Base-by-base conservation (phyloP, 2,888 invertebrate genomes). In the Glyphotaelius pellucidus region DNA sequence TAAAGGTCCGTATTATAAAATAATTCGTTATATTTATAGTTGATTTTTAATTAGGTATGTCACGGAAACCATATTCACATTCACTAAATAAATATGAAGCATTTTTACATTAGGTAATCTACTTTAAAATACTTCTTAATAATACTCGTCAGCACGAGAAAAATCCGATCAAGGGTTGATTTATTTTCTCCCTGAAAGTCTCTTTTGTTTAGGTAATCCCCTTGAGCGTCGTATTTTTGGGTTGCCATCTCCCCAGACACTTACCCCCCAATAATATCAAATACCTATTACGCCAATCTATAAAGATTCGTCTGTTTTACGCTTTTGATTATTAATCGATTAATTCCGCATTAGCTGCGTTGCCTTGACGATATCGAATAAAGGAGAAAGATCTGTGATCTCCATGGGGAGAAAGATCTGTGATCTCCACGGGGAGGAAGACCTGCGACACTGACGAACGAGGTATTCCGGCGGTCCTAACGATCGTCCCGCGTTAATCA, bases 401-500 rank as follows among this genome's bases (percentile, higher is more conserved):
- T 83, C 83, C 12, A 14, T 19, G 25, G 38, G 84, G 32, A 84
- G 42, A 42, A 86, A 47, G 38, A 47, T 52, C 47, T 25, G 47
- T 31, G 86, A 31, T 47, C 47, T 47, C 86, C 67, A 31, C 19
- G 25, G 67, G 67, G 67, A 67, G 2, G 67, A 38, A 38, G 38
- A 38, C 12, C 42, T n/a, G 42, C 19, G 87, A 87, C 52, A 31
- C 30, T 87, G 87, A 67, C 52, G 87, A 87, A 87, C 31, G 87
- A 30, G 67, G 87, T 67, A 87, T 52, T 87, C 31, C 87, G 52
- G 52, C 31, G 12, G 67, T 87, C 87, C 87, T 87, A 87, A 87
- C 87, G 67, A 87, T 87, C 87, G 14, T 31, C 67, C 87, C 87
- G 87, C 87, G 85, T 86, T 86, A 86, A 86, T 86, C 85, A 86